Percentiles rank a stretch among this genome's conserved stretches.
Evolutionary conservation across 2,888 invertebrate genomes (phyloP).

Genomic region (Eremobia ochroleuca): DNA sequence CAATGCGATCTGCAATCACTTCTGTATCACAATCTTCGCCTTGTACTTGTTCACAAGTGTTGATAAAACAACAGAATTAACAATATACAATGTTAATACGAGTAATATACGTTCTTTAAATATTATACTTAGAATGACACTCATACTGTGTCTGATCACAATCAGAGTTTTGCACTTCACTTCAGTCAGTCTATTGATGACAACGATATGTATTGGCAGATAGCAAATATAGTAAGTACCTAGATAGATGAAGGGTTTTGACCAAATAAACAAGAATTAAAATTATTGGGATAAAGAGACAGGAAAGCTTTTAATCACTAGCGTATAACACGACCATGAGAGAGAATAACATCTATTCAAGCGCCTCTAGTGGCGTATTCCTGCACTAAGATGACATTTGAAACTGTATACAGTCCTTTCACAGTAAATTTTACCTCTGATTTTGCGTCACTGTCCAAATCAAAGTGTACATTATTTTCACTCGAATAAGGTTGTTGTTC

Average conservation of each 20-base stretch:
- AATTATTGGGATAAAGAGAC: neutral
- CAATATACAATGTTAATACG: neutral
- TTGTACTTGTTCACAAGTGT: conserved; percentile 29
- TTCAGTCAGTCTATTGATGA: neutral
- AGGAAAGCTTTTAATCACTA: neutral
- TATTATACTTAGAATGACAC: neutral
- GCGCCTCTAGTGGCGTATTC: neutral
- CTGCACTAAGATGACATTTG: neutral
- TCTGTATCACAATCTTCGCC: neutral
- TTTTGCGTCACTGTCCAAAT: too few relatives aligned
- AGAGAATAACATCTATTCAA: neutral
- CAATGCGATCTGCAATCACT: conserved; percentile 15
- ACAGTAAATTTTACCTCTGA: too few relatives aligned
- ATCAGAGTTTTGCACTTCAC: conserved; percentile 19
- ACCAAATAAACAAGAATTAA: neutral
- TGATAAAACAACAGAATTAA: conserved; percentile 10
- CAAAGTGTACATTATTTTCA: too few relatives aligned
- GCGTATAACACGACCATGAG: neutral
- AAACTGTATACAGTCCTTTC: neutral
- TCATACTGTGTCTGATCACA: neutral
- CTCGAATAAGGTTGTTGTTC: too few relatives aligned
- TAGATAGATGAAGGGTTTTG: neutral
- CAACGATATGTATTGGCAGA: too few relatives aligned
- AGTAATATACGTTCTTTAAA: neutral
- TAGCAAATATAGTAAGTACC: neutral